phyloP scores from a whole-genome alignment of 1,140 invertebrate species.

The Drepana arcuata region DNA sequence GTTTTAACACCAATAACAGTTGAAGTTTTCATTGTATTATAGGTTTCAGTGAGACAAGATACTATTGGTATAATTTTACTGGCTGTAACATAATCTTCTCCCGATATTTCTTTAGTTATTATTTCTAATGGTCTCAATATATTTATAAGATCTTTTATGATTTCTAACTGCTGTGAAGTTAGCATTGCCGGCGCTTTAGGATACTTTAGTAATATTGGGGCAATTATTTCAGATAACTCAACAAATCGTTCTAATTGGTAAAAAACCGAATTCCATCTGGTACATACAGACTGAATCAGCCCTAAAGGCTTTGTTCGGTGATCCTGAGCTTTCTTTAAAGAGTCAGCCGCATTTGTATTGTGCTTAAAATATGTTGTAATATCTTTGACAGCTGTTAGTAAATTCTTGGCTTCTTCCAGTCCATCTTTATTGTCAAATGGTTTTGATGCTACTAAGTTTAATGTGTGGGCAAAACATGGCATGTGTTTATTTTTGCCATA shows the following conservation, averaged over 20 bases:
- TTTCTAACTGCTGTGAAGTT: slow-evolving; percentile 20
- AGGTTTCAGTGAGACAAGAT: slow-evolving; percentile 19
- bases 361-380: slow-evolving; percentile 26
- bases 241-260: slow-evolving; percentile 36
- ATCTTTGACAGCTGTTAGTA: slow-evolving; percentile 23
- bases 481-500: slow-evolving; percentile 42
- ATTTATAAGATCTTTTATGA: slow-evolving; percentile 29
- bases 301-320: slow-evolving; percentile 19
- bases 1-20: no score
- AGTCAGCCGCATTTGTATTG: slow-evolving; percentile 21
- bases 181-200: slow-evolving; percentile 18
- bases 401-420: slow-evolving; percentile 20
- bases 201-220: slow-evolving; percentile 24
- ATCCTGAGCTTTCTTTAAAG: slow-evolving; percentile 22
- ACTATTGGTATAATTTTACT: slow-evolving; percentile 22
- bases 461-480: slow-evolving; percentile 31
- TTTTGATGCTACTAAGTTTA: slow-evolving; percentile 36
- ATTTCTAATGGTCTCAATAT: no score
- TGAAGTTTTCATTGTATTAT: slow-evolving; percentile 18
- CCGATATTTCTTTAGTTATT: slow-evolving; percentile 28
- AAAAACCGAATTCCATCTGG: slow-evolving; percentile 28
- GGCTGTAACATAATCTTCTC: slow-evolving; percentile 32
- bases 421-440: slow-evolving; percentile 21
- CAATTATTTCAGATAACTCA: slow-evolving; percentile 23
- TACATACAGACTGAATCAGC: slow-evolving; percentile 21